These are phyloP conservation scores for Lepetodrilus schrolli DNA, from an alignment of 2,888 invertebrate genomes.

Conservation along the genomic window DNA sequence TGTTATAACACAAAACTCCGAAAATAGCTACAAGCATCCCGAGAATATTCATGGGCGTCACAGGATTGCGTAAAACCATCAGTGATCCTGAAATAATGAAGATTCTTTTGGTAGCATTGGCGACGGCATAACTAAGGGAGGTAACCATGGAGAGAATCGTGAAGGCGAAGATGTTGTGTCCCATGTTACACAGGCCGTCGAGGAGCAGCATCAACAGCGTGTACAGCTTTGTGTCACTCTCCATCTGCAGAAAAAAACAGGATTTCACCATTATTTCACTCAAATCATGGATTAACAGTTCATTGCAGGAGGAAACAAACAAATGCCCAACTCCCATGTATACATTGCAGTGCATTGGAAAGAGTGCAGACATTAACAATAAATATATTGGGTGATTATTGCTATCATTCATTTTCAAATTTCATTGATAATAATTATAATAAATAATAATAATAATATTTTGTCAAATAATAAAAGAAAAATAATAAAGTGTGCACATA, in stretches of 20 bases:
- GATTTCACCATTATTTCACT: no score
- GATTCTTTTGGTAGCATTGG: conserved; percentile 94
- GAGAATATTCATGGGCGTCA: conserved; percentile 87
- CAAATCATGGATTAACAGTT: no score
- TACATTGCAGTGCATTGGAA: no score
- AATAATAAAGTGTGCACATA: no score
- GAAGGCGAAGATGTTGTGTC: conserved; percentile 96
- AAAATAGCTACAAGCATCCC: conserved; percentile 93
- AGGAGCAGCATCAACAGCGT: conserved; percentile 79
- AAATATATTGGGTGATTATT: no score
- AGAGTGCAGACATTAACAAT: no score
- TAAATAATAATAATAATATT: no score
- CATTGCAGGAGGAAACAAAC: no score
- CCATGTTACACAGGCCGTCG: conserved; percentile 92
- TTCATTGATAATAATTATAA: no score
- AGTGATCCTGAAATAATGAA: conserved; percentile 90
- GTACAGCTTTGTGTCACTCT: conserved; percentile 58
- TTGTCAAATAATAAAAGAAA: no score
- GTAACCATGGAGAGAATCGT: conserved; percentile 90
- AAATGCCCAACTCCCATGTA: no score
- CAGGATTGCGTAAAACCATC: conserved; percentile 91
- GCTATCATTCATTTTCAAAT: no score
- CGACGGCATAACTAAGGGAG: conserved; percentile 96
- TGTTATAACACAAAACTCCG: conserved; percentile 93
- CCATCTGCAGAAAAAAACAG: conserved; percentile 54